These are phyloP conservation scores for Hydrolagus colliei DNA, from an alignment of 2,797 vertebrate genomes.

Conservation along the genomic window DNA sequence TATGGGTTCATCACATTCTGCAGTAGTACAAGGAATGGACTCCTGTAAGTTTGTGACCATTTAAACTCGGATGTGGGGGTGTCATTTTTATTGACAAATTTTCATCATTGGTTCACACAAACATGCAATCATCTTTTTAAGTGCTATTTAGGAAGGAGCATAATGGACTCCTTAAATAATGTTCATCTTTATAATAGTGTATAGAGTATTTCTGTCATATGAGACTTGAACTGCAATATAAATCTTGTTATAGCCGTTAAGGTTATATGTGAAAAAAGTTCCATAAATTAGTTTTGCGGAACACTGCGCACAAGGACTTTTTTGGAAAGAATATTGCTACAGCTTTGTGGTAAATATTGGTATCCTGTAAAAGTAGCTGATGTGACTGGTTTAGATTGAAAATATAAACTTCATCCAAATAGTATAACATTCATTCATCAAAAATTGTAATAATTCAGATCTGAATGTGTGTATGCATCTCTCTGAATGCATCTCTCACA, in stretches of 20 bases:
- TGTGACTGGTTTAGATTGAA: neutral
- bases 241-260: neutral
- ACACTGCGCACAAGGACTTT: neutral
- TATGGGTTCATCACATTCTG: neutral
- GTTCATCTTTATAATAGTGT: neutral
- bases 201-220: neutral
- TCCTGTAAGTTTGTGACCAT: too few relatives aligned
- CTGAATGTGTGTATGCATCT: neutral
- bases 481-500: neutral
- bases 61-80: neutral
- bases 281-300: neutral
- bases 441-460: neutral
- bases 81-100: neutral
- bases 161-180: neutral
- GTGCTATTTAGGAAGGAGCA: neutral
- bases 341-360: too few relatives aligned
- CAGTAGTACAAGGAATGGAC: neutral
- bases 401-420: neutral
- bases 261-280: neutral
- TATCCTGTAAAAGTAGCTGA: neutral
- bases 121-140: neutral
- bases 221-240: neutral
- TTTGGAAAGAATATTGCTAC: neutral
- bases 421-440: too few relatives aligned
- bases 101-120: neutral